Evolutionary conservation across 2,797 vertebrate species (phyloP).

Genomic region (Carapus acus): DNA sequence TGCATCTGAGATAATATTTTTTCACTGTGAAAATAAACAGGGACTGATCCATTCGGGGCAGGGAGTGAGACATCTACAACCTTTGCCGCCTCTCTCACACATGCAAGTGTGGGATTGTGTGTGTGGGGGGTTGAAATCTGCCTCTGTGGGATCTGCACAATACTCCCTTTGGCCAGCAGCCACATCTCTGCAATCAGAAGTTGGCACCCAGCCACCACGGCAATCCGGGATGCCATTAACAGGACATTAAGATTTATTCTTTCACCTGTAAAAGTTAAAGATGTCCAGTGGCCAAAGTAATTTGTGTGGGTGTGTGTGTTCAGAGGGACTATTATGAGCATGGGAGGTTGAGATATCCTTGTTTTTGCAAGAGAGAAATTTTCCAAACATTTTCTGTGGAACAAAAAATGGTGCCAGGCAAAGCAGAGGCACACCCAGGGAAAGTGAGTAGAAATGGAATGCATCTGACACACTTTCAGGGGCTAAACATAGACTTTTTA

Average conservation of each 20-base stretch:
- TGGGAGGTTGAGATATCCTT: too few species aligned
- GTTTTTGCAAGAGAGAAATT: too few species aligned
- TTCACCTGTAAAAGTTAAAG: not conserved
- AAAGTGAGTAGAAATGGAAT: slow-evolving; percentile 19
- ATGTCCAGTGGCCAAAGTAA: not conserved
- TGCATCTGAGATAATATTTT: too few species aligned
- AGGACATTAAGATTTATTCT: not conserved
- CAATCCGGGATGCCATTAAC: slow-evolving; percentile 1
- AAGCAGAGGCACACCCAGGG: slow-evolving; percentile 27
- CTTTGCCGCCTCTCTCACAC: not conserved
- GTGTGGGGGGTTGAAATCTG: not conserved
- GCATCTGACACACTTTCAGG: slow-evolving; percentile 24
- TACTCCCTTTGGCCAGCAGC: not conserved
- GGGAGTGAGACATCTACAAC: not conserved
- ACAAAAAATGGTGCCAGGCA: slow-evolving; percentile 2
- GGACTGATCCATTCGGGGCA: not conserved
- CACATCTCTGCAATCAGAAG: not conserved
- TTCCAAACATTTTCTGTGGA: slow-evolving; percentile 25
- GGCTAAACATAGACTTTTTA: slow-evolving; percentile 12
- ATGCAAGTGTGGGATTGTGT: not conserved
- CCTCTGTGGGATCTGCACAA: not conserved
- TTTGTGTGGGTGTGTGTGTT: slow-evolving; percentile 1
- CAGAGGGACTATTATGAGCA: slow-evolving; percentile 4
- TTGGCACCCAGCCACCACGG: slow-evolving; percentile 3
- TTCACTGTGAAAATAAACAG: too few species aligned